Evolutionary conservation across 2,888 invertebrate genomes (phyloP), one percentile per base, ranked within the genome.

Genomic region (Xestia sexstrigata): DNA sequence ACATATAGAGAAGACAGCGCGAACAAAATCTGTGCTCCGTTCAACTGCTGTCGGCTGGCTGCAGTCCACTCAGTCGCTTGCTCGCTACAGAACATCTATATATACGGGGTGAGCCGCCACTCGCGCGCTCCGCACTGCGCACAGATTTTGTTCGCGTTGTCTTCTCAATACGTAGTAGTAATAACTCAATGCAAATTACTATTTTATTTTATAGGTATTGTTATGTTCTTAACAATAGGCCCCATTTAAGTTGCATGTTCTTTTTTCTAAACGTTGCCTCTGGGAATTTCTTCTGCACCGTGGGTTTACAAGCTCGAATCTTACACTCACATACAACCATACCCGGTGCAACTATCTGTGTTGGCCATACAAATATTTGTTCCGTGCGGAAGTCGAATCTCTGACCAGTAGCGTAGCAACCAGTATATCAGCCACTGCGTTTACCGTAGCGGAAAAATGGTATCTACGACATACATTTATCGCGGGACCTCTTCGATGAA

Each of bases 241-340:
- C 76, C 70, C 68, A 76, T 70, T 75, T 58, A 81, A 68, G 76
- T 67, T 68, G 81, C 81, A 81, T 81, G 81, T 71, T 63, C 11
- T 52, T 73, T 60, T 80, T 79, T 55, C 49, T 65, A 55, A 79
- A 58, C 20, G 47, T 79, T 74, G 39, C 47, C 49, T 20, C n/a
- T 79, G 55, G 58, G 42, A 30, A 73, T 68, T 79, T 58, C 68
- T 74, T 69, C 80, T 74, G 42, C 65, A 69, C 80, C 35, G 20
- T 70, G 69, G 69, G 58, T 70, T 69, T 74, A 74, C n/a, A 26
- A 72, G 30, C 20, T 74, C 26, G 35, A 63, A 60, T 66, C 49
- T 55, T n/a, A 70, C 49, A 52, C 49, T 35, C 68, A 80, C 74
- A 58, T 47, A 65, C 80, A 30, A 69, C 58, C 17, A 58, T 15